Percentiles rank a stretch among this genome's conserved stretches.
These are phyloP conservation scores for Pseudanteris insignis DNA, from an alignment of 2,888 invertebrate species.

Conservation along the genomic window DNA sequence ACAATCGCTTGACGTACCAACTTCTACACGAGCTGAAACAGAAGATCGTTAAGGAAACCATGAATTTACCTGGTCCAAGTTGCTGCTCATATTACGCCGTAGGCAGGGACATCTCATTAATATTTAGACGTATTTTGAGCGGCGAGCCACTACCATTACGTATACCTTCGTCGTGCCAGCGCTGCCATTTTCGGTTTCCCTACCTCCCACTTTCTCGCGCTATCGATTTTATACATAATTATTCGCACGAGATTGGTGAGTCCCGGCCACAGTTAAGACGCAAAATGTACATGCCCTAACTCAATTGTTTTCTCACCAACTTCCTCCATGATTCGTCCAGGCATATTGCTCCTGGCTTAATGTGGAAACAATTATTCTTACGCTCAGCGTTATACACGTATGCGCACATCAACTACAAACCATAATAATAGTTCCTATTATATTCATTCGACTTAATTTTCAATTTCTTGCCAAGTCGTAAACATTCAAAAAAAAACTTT, in stretches of 20 bases:
- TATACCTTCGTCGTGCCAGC: slow-evolving; percentile 50
- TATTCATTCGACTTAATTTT: too few species aligned
- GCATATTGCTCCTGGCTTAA: neutral
- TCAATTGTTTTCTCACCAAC: slow-evolving; percentile 33
- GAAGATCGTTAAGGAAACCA: slow-evolving; percentile 45
- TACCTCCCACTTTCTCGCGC: slow-evolving; percentile 28
- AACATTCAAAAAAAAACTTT: too few species aligned
- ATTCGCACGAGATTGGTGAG: slow-evolving; percentile 58
- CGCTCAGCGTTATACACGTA: too few species aligned
- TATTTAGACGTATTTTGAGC: slow-evolving; percentile 64
- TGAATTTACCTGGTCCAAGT: slow-evolving; percentile 47
- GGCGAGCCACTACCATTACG: slow-evolving; percentile 44
- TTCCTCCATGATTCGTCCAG: neutral
- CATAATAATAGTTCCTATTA: too few species aligned
- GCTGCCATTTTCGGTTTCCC: slow-evolving; percentile 40
- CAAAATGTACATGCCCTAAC: slow-evolving; percentile 23
- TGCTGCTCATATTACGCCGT: slow-evolving; percentile 52
- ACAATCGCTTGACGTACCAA: slow-evolving; percentile 33
- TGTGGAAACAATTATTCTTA: neutral
- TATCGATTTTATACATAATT: slow-evolving; percentile 64
- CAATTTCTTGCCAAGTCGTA: too few species aligned
- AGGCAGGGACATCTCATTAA: slow-evolving; percentile 65
- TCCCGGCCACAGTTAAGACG: slow-evolving; percentile 23
- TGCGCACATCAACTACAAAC: too few species aligned
- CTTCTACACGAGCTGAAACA: slow-evolving; percentile 37